phyloP scores from a whole-genome alignment of 2,113 vertebrate genomes.

The Vidua chalybeata region DNA sequence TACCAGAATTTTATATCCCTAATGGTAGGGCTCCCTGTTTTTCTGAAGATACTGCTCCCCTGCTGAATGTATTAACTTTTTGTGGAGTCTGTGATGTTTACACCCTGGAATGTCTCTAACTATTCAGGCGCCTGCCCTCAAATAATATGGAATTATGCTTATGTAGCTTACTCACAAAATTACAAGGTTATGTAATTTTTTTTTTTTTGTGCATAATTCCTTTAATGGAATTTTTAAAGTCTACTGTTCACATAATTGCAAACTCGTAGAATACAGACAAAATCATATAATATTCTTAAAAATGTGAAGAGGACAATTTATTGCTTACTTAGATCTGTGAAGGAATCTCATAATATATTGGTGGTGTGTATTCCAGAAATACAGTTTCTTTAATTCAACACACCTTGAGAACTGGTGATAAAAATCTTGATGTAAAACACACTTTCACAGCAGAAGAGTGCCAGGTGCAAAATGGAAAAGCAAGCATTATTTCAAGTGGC shows the following conservation, averaged over 20 bases:
- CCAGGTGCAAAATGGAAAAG: constrained; percentile 53
- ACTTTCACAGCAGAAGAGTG: constrained; percentile 7
- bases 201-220: background rate
- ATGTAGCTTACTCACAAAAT: background rate
- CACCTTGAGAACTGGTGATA: background rate
- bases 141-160: background rate
- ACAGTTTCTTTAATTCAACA: background rate
- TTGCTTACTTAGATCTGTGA: background rate
- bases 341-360: background rate
- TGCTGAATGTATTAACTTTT: background rate
- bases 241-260: background rate
- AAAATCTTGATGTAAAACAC: background rate
- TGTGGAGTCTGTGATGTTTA: background rate
- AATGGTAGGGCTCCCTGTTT: background rate
- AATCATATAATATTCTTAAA: background rate
- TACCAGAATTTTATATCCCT: background rate
- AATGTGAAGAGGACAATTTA: background rate
- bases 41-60: background rate
- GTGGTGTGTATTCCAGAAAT: constrained; percentile 1
- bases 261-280: background rate
- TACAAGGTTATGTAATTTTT: background rate
- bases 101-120: background rate
- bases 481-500: constrained; percentile 36
- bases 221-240: background rate
- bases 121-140: background rate